These are phyloP conservation scores for Adoxophyes honmai DNA, from an alignment of 1,140 invertebrate genomes.

Conservation along the genomic window DNA sequence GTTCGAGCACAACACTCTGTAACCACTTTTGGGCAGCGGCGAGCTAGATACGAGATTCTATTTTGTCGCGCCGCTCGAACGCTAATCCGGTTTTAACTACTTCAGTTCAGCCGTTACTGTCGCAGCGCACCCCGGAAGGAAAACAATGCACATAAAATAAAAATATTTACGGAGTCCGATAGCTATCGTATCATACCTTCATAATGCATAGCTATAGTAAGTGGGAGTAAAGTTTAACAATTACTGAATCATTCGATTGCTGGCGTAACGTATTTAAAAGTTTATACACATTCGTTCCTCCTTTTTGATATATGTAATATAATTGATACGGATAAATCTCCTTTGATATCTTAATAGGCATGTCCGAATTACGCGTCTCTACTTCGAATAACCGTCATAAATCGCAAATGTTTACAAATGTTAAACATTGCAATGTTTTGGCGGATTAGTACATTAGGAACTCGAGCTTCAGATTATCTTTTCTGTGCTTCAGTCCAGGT, in stretches of 20 bases:
- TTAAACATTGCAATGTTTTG: not conserved
- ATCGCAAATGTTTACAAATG: conserved; percentile 1
- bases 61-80: not conserved
- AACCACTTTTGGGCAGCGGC: conserved; percentile 7
- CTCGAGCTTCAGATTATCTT: too few species aligned
- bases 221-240: too few species aligned
- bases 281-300: not conserved
- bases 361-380: not conserved
- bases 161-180: too few species aligned
- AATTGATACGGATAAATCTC: not conserved
- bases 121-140: not conserved
- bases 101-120: conserved; percentile 5
- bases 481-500: not conserved
- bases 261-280: too few species aligned
- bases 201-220: too few species aligned
- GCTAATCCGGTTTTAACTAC: conserved; percentile 1
- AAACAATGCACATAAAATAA: not conserved
- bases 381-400: not conserved
- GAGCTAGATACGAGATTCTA: conserved; percentile 1
- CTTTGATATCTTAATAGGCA: not conserved
- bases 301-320: conserved; percentile 1
- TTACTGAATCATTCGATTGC: too few species aligned
- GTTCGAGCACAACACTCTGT: not conserved
- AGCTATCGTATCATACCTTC: too few species aligned
- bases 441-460: not conserved